Percentiles rank a stretch among this genome's conserved stretches.
These are phyloP conservation scores for Vidua chalybeata DNA, from an alignment of 2,113 vertebrate genomes.

Conservation along the genomic window DNA sequence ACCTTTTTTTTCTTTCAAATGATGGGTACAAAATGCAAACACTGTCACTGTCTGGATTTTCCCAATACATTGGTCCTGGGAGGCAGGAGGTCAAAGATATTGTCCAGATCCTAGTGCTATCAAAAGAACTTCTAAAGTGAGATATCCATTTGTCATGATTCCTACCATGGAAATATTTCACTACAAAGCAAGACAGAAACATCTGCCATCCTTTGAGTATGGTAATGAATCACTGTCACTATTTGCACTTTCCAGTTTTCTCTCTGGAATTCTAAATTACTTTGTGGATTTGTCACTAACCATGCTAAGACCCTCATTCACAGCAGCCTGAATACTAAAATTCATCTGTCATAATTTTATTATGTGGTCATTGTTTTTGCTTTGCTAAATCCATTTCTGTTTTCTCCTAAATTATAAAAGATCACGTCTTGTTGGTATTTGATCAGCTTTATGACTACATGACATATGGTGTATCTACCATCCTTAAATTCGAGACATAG, in stretches of 20 bases:
- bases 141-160: not conserved
- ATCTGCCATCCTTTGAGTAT: not conserved
- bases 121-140: not conserved
- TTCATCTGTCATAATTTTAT: not conserved
- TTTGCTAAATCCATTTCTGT: not conserved
- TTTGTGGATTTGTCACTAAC: not conserved
- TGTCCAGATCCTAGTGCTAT: not conserved
- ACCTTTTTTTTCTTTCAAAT: not conserved
- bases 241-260: not conserved
- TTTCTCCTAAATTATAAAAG: not conserved
- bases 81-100: not conserved
- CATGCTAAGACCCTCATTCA: not conserved
- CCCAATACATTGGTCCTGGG: not conserved
- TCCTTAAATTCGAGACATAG: not conserved
- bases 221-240: not conserved
- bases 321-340: not conserved
- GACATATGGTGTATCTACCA: not conserved
- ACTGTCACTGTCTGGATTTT: not conserved
- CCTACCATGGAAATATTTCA: not conserved
- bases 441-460: not conserved
- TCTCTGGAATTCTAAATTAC: not conserved
- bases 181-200: not conserved
- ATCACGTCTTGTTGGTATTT: not conserved
- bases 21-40: not conserved
- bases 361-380: not conserved